phyloP scores from a whole-genome alignment of 2,797 vertebrate species.

The Acanthiza pusilla region DNA sequence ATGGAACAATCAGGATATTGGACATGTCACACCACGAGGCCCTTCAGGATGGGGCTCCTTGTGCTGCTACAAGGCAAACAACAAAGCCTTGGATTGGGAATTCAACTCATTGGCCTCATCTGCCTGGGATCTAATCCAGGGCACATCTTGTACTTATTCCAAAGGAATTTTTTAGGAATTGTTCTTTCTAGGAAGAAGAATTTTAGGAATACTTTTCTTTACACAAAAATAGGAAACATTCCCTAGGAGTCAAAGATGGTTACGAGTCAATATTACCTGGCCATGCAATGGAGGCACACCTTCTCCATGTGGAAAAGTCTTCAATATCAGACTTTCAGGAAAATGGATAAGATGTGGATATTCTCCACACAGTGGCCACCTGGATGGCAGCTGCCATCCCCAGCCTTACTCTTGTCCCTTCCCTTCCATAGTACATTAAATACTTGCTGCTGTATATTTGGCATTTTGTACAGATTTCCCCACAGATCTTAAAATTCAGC shows the following conservation, averaged over 20 bases:
- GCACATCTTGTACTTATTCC: neutral
- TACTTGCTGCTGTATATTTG: neutral
- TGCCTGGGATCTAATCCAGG: neutral
- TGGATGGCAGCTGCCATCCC: neutral
- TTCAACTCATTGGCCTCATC: neutral
- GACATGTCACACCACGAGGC: accelerated
- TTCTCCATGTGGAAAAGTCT: accelerated
- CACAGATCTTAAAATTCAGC: neutral
- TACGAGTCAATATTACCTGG: accelerated
- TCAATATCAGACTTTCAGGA: neutral
- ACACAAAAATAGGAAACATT: neutral
- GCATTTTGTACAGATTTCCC: neutral
- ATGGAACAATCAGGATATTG: neutral
- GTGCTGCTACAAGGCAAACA: neutral
- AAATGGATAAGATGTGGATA: neutral
- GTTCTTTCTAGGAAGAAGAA: neutral
- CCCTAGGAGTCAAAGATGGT: neutral
- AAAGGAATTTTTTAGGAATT: neutral
- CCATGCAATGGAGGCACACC: accelerated
- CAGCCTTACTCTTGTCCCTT: neutral
- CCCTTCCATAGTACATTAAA: neutral
- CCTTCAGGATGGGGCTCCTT: neutral
- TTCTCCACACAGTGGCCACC: neutral
- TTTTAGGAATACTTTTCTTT: neutral
- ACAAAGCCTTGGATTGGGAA: neutral